Evolutionary conservation across 2,888 invertebrate genomes (phyloP).

Genomic region (Hoplodrina ambigua): DNA sequence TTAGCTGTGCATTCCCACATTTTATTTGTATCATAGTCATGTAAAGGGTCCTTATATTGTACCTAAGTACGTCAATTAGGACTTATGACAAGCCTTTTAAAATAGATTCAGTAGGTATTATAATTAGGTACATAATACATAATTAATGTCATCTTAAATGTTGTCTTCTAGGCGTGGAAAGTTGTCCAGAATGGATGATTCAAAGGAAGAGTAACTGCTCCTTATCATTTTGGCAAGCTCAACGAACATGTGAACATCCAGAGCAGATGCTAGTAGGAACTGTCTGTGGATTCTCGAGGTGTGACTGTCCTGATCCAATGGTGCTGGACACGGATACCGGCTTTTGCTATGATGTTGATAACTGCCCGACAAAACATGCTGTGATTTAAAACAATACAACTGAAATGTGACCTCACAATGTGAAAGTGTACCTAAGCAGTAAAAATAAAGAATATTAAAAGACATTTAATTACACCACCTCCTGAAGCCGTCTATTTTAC

Average conservation of each 20-base stretch:
- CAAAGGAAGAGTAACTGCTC: slow-evolving; percentile 70
- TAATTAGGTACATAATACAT: no score
- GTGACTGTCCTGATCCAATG: slow-evolving; percentile 77
- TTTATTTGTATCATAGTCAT: no score
- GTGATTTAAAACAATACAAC: slow-evolving; percentile 18
- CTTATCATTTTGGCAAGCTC: slow-evolving; percentile 74
- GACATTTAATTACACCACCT: no score
- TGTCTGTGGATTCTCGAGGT: slow-evolving; percentile 78
- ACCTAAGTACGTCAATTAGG: no score
- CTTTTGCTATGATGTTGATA: slow-evolving; percentile 80
- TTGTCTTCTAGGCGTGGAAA: slow-evolving; percentile 72
- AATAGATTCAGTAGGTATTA: no score
- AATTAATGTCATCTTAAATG: no score
- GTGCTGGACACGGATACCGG: slow-evolving; percentile 77
- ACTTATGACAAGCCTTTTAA: no score
- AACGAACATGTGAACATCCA: slow-evolving; percentile 77
- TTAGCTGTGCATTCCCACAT: no score
- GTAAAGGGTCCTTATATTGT: no score
- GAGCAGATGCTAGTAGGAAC: slow-evolving; percentile 74
- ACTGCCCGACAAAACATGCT: slow-evolving; percentile 76
- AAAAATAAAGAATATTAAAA: background rate
- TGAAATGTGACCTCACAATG: background rate
- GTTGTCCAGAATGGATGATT: slow-evolving; percentile 79
- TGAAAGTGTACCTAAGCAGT: background rate
- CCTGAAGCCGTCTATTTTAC: no score